Percentiles rank a stretch among this genome's conserved stretches.
Conservation (phyloP, 2,113 vertebrate species). For the Bostrychus sinensis region DNA sequence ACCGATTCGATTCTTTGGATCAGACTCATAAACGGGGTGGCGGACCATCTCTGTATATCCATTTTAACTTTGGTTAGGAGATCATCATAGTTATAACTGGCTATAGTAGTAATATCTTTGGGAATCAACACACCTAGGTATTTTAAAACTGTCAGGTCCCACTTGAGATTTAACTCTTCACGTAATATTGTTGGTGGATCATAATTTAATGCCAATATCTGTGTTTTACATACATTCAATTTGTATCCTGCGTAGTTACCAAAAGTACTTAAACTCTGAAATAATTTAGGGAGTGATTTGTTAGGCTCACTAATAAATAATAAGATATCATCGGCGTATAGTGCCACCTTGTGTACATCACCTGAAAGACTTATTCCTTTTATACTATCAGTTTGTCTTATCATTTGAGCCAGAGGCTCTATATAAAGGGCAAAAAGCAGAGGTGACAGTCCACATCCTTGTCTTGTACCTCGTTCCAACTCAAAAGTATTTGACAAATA, state of each 20-base stretch:
- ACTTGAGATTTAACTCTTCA: background rate
- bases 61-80: background rate
- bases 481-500: background rate
- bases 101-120: background rate
- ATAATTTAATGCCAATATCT: background rate
- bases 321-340: background rate
- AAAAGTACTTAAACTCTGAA: background rate
- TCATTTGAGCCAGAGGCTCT: background rate
- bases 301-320: background rate
- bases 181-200: background rate
- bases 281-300: background rate
- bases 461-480: background rate
- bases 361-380: background rate
- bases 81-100: background rate
- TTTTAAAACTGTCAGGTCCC: background rate
- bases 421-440: background rate
- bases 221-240: background rate
- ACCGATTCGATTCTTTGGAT: background rate
- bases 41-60: background rate
- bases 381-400: background rate
- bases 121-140: background rate
- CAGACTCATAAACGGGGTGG: background rate
- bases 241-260: background rate
- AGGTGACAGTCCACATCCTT: background rate
- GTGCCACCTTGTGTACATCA: background rate